phyloP scores from a whole-genome alignment of 30 jellyfish, hydroid and myxozoan species.

The Aurelia coerulea region DNA sequence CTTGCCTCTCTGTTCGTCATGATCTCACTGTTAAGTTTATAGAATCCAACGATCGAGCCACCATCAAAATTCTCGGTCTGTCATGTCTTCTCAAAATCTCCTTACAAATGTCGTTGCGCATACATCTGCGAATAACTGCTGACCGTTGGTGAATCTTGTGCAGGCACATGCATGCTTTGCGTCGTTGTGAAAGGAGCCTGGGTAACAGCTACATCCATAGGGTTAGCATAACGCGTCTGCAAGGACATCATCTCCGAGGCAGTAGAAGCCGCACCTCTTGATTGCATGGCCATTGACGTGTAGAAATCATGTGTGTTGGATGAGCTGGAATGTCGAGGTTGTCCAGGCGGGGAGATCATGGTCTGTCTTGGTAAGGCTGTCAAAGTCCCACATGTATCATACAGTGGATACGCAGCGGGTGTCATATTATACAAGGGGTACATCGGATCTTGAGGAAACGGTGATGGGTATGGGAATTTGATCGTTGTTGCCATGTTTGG shows the following conservation, averaged over 20 bases:
- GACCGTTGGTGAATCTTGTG: slow-evolving; percentile 64
- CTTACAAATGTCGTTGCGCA: slow-evolving; percentile 78
- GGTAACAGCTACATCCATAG: slow-evolving; percentile 81
- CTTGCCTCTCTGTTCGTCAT: too few relatives aligned
- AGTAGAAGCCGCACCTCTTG: slow-evolving; percentile 66
- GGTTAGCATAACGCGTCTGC: slow-evolving; percentile 77
- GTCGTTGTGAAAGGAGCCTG: slow-evolving; percentile 83
- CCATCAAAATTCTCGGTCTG: too few relatives aligned
- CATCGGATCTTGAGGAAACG: slow-evolving; percentile 97
- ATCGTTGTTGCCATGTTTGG: slow-evolving; percentile 82
- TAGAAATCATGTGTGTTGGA: slow-evolving; percentile 84
- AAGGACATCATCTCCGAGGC: slow-evolving; percentile 84
- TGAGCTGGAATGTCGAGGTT: slow-evolving; percentile 72
- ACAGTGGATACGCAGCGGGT: slow-evolving; percentile 88
- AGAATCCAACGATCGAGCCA: too few relatives aligned
- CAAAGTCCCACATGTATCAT: slow-evolving; percentile 70
- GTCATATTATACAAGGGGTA: slow-evolving; percentile 93
- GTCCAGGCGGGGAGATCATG: slow-evolving; percentile 82
- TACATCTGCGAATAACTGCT: slow-evolving; percentile 79
- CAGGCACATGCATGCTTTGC: slow-evolving; percentile 82
- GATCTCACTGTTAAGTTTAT: too few relatives aligned
- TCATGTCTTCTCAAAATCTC: not conserved
- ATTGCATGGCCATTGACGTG: slow-evolving; percentile 87
- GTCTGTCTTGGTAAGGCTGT: slow-evolving; percentile 86
- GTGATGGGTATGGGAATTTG: slow-evolving; percentile 96